phyloP scores from a whole-genome alignment of 2,888 invertebrate species.

The Romanomermis culicivorax region DNA sequence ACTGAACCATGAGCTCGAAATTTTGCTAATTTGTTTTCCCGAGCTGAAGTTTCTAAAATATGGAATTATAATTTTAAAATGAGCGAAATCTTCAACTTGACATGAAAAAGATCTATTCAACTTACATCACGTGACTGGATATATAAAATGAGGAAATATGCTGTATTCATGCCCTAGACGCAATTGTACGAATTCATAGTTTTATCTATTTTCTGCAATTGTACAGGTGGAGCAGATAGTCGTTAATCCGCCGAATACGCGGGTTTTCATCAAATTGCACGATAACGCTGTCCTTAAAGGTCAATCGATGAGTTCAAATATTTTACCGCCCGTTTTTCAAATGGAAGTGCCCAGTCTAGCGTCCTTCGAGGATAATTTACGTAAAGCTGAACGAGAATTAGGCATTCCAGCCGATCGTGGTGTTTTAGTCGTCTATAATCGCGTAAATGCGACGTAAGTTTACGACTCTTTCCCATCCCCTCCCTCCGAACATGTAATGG shows the following conservation, averaged over 20 bases:
- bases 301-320: background rate
- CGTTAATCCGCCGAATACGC: background rate
- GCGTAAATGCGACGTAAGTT: conserved; percentile 45
- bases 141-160: too few species aligned
- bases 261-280: background rate
- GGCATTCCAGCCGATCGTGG: conserved; percentile 53
- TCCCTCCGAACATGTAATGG: too few species aligned
- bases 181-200: too few species aligned
- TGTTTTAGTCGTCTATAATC: conserved; percentile 60
- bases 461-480: conserved; percentile 8
- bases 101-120: too few species aligned
- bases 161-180: too few species aligned
- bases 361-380: conserved; percentile 67
- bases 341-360: conserved; percentile 65
- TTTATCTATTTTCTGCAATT: too few species aligned
- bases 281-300: background rate
- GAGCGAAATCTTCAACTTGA: too few species aligned
- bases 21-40: too few species aligned
- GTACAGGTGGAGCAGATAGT: background rate
- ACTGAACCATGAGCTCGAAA: too few species aligned
- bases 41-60: too few species aligned
- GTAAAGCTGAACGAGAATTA: conserved; percentile 55
- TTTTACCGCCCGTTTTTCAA: background rate
- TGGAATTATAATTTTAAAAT: too few species aligned
- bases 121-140: too few species aligned